phyloP scores from a whole-genome alignment of 2,888 invertebrate genomes.

The Linnaemya vulpina region DNA sequence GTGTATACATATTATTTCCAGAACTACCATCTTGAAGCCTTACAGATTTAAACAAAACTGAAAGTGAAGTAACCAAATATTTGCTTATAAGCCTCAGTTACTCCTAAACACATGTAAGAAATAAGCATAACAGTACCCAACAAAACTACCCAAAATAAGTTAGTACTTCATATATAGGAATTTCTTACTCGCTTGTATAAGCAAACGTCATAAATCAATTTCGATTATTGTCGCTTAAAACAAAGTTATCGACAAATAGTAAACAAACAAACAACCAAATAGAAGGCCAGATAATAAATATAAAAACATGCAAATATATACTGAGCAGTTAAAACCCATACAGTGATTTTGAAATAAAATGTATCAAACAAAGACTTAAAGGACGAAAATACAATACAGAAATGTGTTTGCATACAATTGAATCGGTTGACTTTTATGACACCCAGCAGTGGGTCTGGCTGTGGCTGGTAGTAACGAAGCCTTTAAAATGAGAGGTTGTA shows the following conservation, averaged over 20 bases:
- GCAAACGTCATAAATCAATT: constrained; percentile 71
- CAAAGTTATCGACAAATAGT: constrained; percentile 33
- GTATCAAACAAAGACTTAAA: constrained; percentile 6
- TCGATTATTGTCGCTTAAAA: constrained; percentile 50
- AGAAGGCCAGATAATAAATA: constrained; percentile 21
- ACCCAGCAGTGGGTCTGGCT: constrained; percentile 42
- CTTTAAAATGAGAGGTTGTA: not conserved
- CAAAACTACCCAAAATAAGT: not conserved
- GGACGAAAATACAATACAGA: constrained; percentile 5
- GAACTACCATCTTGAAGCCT: constrained; percentile 23
- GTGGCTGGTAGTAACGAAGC: constrained; percentile 32
- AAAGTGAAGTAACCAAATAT: constrained; percentile 37
- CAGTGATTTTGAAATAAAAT: constrained; percentile 43
- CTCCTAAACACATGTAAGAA: constrained; percentile 34
- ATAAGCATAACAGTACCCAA: not conserved
- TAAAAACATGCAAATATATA: constrained; percentile 51
- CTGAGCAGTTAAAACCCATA: constrained; percentile 14
- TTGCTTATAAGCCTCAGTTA: constrained; percentile 6
- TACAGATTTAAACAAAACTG: constrained; percentile 56
- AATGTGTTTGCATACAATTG: constrained; percentile 5
- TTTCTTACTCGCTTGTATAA: constrained; percentile 33
- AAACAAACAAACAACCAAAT: constrained; percentile 40
- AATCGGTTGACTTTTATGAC: constrained; percentile 51
- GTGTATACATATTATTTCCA: no score
- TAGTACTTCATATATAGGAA: not conserved